Evolutionary conservation across 1,140 invertebrate genomes (phyloP).

Genomic region (Mesaphorura yosii): DNA sequence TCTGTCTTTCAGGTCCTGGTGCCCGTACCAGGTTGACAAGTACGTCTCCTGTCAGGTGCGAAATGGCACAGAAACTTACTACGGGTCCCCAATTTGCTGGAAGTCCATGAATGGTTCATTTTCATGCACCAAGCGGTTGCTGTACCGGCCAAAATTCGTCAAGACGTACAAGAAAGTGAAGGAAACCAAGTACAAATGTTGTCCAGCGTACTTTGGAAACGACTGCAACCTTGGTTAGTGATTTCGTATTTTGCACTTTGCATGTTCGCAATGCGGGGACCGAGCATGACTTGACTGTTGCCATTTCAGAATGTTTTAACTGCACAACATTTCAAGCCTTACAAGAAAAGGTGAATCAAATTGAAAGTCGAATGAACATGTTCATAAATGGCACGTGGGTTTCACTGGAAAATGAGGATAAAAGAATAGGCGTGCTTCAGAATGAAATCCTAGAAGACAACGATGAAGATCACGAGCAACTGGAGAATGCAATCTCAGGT

Average conservation of each 20-base stretch:
- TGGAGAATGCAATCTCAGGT: too few relatives aligned
- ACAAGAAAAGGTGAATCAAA: not conserved
- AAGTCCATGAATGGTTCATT: slow-evolving; percentile 15
- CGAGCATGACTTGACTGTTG: too few relatives aligned
- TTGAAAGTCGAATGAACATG: not conserved
- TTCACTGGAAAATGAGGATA: slow-evolving; percentile 10
- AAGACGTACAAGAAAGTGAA: slow-evolving; percentile 18
- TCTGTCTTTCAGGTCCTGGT: too few relatives aligned
- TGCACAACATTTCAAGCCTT: too few relatives aligned
- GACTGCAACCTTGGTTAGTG: too few relatives aligned
- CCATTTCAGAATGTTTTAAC: too few relatives aligned
- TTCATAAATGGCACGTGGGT: too few relatives aligned
- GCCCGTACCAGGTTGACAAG: slow-evolving; percentile 18
- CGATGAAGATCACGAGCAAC: too few relatives aligned
- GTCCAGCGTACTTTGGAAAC: slow-evolving; percentile 12
- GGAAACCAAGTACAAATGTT: slow-evolving; percentile 25
- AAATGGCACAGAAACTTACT: slow-evolving; percentile 22
- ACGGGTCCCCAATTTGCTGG: slow-evolving; percentile 24
- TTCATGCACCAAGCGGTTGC: slow-evolving; percentile 17
- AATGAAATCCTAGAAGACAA: too few relatives aligned
- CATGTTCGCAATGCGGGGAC: not conserved
- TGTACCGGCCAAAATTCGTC: slow-evolving; percentile 15
- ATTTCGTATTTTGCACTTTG: too few relatives aligned
- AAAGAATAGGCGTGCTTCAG: too few relatives aligned
- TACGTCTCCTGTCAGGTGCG: slow-evolving; percentile 19